Base-by-base conservation (phyloP, 2,888 invertebrate species). In the Athripsodes cinereus region DNA sequence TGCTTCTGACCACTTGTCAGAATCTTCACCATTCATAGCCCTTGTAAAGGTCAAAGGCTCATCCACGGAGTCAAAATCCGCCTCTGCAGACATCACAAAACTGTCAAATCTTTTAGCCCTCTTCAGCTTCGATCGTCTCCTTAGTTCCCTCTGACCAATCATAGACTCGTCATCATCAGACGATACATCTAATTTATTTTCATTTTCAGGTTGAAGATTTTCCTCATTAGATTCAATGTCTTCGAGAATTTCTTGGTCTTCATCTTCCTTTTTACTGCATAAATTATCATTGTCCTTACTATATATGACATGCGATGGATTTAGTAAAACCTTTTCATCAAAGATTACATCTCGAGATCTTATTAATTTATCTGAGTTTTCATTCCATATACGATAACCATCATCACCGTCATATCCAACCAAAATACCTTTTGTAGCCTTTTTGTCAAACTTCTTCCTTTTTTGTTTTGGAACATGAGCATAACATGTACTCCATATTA, bases 351-450 rank as follows among this genome's bases (percentile, higher is more conserved):
- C 34, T 34, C 34, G 34, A 34, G 34, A 34, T 34, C 34, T 34
- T 10, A 34, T 34, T 34, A 34, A 34, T 34, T 34, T 34, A 34
- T 34, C 34, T 34, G 34, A 34, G 34, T 10, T 34, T 34, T 34
- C 34, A 34, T 55, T 56, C 58, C 55, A 58, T 21, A 40, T 21
- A 49, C 50, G 53, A 22, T 35, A 35, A 49, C 51, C n/a, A n/a
- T n/a, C n/a, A n/a, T n/a, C n/a, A n/a, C n/a, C n/a, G n/a, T n/a
- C n/a, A n/a, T n/a, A n/a, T n/a, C n/a, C n/a, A n/a, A n/a, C n/a
- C n/a, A n/a, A n/a, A n/a, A n/a, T n/a, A n/a, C n/a, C n/a, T n/a
- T n/a, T n/a, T n/a, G n/a, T n/a, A n/a, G n/a, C n/a, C n/a, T n/a
- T n/a, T n/a, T n/a, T n/a, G n/a, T n/a, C n/a, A n/a, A n/a, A n/a